Evolutionary conservation across 2,113 vertebrate species (phyloP).

Genomic region (Rattus norvegicus): DNA sequence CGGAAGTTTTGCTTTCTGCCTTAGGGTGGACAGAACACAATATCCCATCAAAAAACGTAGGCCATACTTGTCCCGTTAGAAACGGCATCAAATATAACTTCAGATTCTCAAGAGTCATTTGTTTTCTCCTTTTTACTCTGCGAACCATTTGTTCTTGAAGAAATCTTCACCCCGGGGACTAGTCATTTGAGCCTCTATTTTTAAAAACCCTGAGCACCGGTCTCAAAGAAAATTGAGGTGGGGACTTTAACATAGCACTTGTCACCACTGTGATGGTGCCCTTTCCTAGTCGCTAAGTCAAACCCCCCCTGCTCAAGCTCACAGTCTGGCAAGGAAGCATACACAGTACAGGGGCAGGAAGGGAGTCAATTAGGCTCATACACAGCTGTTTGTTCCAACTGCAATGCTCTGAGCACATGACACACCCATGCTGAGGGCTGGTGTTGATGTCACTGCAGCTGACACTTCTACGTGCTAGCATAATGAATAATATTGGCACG

Average conservation of each 20-base stretch:
- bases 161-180: conserved; percentile 50
- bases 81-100: conserved; percentile 52
- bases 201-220: conserved; percentile 52
- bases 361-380: not conserved
- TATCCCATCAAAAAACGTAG: conserved; percentile 6
- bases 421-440: not conserved
- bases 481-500: not conserved
- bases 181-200: conserved; percentile 56
- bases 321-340: conserved; percentile 51
- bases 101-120: conserved; percentile 36
- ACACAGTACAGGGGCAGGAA: not conserved
- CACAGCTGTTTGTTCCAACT: not conserved
- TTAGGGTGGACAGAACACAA: conserved; percentile 20
- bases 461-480: not conserved
- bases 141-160: conserved; percentile 69
- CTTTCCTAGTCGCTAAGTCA: conserved; percentile 27
- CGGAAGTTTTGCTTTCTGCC: conserved; percentile 20
- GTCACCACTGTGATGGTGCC: not conserved
- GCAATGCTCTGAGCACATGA: not conserved
- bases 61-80: conserved; percentile 1
- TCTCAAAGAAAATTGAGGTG: conserved; percentile 57
- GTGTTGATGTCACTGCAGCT: not conserved
- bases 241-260: conserved; percentile 47
- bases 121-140: conserved; percentile 56
- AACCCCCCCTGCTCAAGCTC: conserved; percentile 15